These are phyloP conservation scores for Calameuta idolon DNA, from an alignment of 2,888 invertebrate species.

Conservation along the genomic window DNA sequence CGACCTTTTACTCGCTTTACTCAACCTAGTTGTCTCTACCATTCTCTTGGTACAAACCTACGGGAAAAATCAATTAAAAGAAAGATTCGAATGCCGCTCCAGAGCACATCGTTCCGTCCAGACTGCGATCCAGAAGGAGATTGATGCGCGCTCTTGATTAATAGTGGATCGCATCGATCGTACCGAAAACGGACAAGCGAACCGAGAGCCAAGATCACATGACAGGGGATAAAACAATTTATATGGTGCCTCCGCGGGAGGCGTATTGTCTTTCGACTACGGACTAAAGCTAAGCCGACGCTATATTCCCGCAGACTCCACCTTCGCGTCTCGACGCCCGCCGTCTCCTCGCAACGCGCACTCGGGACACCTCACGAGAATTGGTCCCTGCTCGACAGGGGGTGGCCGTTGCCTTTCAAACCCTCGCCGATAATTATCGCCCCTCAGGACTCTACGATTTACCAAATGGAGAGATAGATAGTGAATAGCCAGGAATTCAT, in stretches of 20 bases:
- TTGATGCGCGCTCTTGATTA: conserved; percentile 15
- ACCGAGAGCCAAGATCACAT: conserved; percentile 13
- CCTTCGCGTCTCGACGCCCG: conserved; percentile 14
- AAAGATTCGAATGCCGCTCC: too few species aligned
- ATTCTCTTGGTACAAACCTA: too few species aligned
- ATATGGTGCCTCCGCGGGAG: conserved; percentile 52
- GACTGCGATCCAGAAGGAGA: background rate
- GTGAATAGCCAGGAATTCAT: too few species aligned
- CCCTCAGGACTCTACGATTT: conserved; percentile 5
- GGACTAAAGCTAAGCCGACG: conserved; percentile 43
- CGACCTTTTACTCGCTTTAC: too few species aligned
- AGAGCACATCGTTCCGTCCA: too few species aligned
- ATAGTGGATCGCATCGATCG: conserved; percentile 21
- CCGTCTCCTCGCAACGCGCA: background rate
- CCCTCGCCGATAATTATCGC: conserved; percentile 56
- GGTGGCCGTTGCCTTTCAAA: conserved; percentile 39
- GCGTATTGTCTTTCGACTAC: conserved; percentile 52
- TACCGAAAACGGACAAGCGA: conserved; percentile 12
- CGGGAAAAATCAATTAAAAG: too few species aligned
- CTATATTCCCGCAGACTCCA: conserved; percentile 27
- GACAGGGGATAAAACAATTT: conserved; percentile 53
- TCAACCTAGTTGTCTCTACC: too few species aligned
- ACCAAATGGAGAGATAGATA: too few species aligned
- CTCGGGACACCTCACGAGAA: conserved; percentile 52
- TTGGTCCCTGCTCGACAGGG: conserved; percentile 56